Percentiles rank a stretch among this genome's conserved stretches.
phyloP scores from a whole-genome alignment of 2,888 invertebrate genomes.

The Cynaeus angustus region DNA sequence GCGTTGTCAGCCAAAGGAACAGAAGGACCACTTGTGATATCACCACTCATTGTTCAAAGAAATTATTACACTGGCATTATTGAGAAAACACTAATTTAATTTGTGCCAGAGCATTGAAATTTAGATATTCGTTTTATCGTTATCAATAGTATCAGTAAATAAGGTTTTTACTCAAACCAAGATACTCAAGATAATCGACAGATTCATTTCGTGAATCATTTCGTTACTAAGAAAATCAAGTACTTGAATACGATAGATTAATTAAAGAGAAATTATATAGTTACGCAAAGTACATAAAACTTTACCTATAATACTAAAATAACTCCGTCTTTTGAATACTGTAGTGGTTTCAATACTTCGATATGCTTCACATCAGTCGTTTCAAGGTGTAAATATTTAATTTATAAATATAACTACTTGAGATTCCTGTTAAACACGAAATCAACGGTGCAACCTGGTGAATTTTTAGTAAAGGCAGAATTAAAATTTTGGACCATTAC shows the following conservation, averaged over 20 bases:
- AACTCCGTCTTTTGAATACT: neutral
- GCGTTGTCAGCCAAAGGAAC: no score
- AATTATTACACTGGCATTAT: slow-evolving; percentile 8
- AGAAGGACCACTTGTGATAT: slow-evolving; percentile 16
- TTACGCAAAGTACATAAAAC: neutral
- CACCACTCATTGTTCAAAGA: slow-evolving; percentile 25
- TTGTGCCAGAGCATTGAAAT: neutral
- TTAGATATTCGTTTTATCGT: neutral
- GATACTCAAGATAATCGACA: neutral
- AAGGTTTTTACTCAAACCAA: neutral
- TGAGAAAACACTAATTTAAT: neutral
- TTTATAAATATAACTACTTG: neutral
- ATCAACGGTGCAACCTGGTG: neutral
- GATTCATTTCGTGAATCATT: neutral
- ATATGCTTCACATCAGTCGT: slow-evolving; percentile 1
- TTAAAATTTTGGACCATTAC: neutral
- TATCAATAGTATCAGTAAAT: neutral
- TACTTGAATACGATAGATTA: neutral
- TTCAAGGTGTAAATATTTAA: neutral
- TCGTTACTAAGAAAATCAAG: neutral
- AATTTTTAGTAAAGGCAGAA: neutral
- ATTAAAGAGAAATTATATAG: neutral
- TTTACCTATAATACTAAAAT: neutral
- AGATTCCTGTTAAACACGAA: neutral
- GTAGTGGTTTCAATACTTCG: neutral